Evolutionary conservation across 37 sponge, comb jelly and placozoan species (phyloP).

Genomic region (Mnemiopsis leidyi): DNA sequence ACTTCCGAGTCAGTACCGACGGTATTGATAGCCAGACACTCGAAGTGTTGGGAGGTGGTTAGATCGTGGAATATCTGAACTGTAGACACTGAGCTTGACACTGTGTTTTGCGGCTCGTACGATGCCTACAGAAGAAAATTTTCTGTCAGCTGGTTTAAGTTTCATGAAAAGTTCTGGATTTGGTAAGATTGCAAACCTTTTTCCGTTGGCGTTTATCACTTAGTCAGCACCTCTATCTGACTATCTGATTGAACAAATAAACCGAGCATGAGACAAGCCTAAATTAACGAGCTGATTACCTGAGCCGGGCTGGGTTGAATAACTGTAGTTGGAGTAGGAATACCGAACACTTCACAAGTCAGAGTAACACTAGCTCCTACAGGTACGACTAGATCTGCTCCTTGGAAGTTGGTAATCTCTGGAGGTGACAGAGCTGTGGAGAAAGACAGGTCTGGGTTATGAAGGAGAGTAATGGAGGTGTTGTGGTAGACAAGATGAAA

Average conservation of each 20-base stretch:
- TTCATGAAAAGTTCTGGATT: no score
- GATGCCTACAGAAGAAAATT: no score
- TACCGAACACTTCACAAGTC: constrained; percentile 44
- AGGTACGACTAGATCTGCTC: not conserved
- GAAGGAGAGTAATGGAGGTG: no score
- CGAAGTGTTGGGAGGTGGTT: not conserved
- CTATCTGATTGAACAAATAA: no score
- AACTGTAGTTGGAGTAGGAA: constrained; percentile 45
- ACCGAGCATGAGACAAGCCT: no score
- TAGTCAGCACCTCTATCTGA: no score
- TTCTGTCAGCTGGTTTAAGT: no score
- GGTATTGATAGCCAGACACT: constrained; percentile 31
- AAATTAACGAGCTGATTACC: not conserved
- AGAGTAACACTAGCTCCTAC: constrained; percentile 29
- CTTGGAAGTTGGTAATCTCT: not conserved
- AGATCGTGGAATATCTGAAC: not conserved
- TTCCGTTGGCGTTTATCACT: no score
- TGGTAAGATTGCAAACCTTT: no score
- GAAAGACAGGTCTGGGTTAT: no score
- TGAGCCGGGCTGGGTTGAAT: constrained; percentile 17
- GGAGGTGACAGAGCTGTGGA: not conserved
- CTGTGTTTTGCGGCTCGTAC: constrained; percentile 10
- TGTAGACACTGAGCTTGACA: not conserved
- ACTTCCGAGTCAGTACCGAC: not conserved
- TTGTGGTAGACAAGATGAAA: no score